Evolutionary conservation across 1,140 invertebrate species (phyloP), one percentile per base, ranked within the genome.

Genomic region (Philopotamus ludificatus): DNA sequence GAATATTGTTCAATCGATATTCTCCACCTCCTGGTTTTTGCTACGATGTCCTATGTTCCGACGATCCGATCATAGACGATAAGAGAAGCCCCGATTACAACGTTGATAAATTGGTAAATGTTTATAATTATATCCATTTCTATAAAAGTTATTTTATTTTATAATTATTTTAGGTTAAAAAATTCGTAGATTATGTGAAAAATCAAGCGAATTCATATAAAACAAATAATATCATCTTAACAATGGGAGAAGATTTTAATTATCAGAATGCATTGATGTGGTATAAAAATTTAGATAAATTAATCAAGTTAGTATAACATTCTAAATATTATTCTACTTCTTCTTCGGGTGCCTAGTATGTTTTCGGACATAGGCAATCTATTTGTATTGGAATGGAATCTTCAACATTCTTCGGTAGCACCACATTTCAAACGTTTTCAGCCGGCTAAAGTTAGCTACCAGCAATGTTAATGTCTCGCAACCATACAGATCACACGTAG

Each of bases 201-300:
- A 71, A 75, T 3, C 82, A 85, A 73, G 74, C 81, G 2, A 72
- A 77, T 39, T 77, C 79, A 53, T 88, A 87, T 71, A 79, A 81
- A 47, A 84, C 86, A 4, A 88, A 91, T 74, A 89, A 95, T 76
- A 82, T 94, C 0, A 80, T 94, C 66, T 81, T 94, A 63, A 92
- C 92, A 0, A 95, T 95, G 92, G 94, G 94, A 0, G 87, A 86
- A 65, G 94, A 97, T 81, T 96, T 97, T 71, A 77, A 76, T 3
- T 81, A 81, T 72, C 82, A 81, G 73, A 80, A 76, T 76, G 86
- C 81, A 74, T 85, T 76, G 49, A 79, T 74, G 65, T 83, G 85
- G 83, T 90, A 84, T 73, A 84, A 80, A 70, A 89, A 88, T 66
- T 76, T 90, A 70, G 89, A 92, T 74, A 87, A 86, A 76, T 76